Conservation (phyloP, 2,797 vertebrate genomes). For the Hydrophis major region DNA sequence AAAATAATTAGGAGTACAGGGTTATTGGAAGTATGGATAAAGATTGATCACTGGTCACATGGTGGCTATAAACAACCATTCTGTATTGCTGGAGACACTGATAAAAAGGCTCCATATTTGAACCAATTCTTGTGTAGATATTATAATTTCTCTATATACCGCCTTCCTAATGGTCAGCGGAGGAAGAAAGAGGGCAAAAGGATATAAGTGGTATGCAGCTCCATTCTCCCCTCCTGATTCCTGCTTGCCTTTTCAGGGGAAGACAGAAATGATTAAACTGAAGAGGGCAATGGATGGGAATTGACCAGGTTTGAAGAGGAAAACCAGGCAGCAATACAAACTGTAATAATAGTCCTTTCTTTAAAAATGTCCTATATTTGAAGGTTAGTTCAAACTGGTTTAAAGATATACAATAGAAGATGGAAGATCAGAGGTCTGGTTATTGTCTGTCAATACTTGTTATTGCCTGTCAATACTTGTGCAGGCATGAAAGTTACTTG, state of each 20-base stretch:
- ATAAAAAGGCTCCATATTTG: background rate
- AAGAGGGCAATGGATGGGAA: background rate
- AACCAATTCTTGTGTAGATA: background rate
- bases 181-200: background rate
- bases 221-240: no score
- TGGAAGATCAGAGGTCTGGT: background rate
- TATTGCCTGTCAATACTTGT: background rate
- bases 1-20: background rate
- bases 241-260: no score
- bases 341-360: background rate
- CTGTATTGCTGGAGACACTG: background rate
- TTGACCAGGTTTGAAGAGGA: background rate
- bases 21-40: background rate
- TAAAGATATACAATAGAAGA: background rate
- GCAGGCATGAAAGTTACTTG: background rate
- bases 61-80: background rate
- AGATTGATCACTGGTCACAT: background rate
- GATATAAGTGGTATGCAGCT: background rate
- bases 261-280: background rate
- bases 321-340: background rate
- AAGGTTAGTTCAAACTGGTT: background rate
- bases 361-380: background rate
- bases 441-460: no score
- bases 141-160: background rate
- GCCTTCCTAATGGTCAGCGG: background rate